Evolutionary conservation across 2,113 vertebrate species (phyloP).

Genomic region (Aramus guarauna): DNA sequence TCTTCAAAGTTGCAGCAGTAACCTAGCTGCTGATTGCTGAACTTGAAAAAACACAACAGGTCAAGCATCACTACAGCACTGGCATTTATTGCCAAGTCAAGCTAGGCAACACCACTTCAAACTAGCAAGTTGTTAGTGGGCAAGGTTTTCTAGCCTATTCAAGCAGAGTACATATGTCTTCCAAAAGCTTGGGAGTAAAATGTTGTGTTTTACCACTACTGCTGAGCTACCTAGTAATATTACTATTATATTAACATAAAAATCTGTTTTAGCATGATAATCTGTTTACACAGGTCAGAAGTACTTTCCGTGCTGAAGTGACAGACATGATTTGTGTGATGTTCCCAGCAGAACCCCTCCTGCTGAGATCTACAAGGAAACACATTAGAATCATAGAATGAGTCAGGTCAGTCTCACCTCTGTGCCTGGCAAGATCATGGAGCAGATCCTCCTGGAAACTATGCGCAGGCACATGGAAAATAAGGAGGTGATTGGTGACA

Average conservation of each 20-base stretch:
- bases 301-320: neutral
- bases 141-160: neutral
- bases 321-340: neutral
- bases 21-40: neutral
- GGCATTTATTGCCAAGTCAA: neutral
- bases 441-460: no score
- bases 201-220: neutral
- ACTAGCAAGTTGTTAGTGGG: neutral
- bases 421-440: neutral
- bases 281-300: neutral
- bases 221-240: neutral
- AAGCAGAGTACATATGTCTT: neutral
- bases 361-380: neutral
- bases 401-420: no score
- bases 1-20: neutral
- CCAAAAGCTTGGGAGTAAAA: neutral
- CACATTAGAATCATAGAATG: neutral
- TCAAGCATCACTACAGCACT: neutral
- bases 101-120: neutral
- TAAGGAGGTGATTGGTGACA: no score
- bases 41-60: neutral
- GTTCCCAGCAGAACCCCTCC: neutral
- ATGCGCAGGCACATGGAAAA: no score
- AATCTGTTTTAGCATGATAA: neutral
- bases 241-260: neutral